Percentiles rank a stretch among this genome's conserved stretches.
Conservation (phyloP, 1,140 invertebrate species). For the Pachyrhynchus sulphureomaculatus region DNA sequence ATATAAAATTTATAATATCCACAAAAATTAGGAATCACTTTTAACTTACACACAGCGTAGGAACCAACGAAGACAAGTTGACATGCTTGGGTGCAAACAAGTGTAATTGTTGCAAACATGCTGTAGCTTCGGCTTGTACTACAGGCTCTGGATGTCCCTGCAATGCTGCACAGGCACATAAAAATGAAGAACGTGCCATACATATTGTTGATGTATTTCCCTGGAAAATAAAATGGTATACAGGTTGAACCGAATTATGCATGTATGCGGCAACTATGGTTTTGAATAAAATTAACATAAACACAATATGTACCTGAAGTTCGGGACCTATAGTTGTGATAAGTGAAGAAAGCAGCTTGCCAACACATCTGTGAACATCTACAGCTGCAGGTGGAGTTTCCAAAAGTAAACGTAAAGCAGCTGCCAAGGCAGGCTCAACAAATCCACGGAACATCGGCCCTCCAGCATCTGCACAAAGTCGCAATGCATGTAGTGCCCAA, state of each 20-base stretch:
- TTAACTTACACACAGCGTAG: conserved; percentile 85
- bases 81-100: conserved; percentile 95
- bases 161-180: conserved; percentile 90
- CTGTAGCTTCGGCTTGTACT: conserved; percentile 93
- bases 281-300: neutral
- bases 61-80: conserved; percentile 89
- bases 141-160: conserved; percentile 86
- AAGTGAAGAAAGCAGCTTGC: conserved; percentile 88
- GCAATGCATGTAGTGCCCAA: conserved; percentile 94
- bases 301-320: conserved; percentile 65
- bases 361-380: conserved; percentile 93
- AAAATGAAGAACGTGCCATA: conserved; percentile 74
- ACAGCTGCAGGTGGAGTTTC: conserved; percentile 85
- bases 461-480: conserved; percentile 94
- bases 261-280: neutral
- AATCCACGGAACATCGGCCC: conserved; percentile 98
- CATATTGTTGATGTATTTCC: conserved; percentile 74
- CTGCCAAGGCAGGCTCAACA: conserved; percentile 89
- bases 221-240: conserved; percentile 55
- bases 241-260: neutral
- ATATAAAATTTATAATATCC: neutral
- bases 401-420: conserved; percentile 86
- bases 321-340: conserved; percentile 99
- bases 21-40: neutral
- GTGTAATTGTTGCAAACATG: conserved; percentile 95